Conservation (phyloP, 53 echinoderm and acorn worm species). For the Zoroaster sp. region DNA sequence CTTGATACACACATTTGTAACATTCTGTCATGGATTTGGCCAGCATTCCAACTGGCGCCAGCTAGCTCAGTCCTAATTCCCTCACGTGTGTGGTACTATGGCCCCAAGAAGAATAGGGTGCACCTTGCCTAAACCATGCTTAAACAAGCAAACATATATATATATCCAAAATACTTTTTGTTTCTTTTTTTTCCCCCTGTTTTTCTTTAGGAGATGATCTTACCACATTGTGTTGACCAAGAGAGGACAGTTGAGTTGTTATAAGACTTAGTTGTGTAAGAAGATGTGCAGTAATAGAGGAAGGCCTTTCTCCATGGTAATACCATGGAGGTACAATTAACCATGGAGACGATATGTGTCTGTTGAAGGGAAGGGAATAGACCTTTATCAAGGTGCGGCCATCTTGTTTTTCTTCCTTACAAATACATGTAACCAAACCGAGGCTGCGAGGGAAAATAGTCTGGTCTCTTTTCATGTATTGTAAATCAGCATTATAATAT, state of each 20-base stretch:
- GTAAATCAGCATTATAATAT: too few species aligned
- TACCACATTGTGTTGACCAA: neutral
- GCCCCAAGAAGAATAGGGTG: conserved; percentile 38
- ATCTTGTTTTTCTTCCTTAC: too few species aligned
- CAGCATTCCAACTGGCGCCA: conserved; percentile 50
- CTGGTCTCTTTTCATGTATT: too few species aligned
- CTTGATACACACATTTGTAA: conserved; percentile 4
- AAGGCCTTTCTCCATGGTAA: too few species aligned
- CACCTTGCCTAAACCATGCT: conserved; percentile 4
- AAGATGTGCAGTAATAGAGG: too few species aligned
- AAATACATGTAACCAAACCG: too few species aligned
- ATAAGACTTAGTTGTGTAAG: neutral
- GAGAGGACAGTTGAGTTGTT: neutral
- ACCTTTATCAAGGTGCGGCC: too few species aligned
- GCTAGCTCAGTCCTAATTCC: conserved; percentile 28
- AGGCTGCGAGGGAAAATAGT: too few species aligned
- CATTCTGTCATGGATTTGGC: conserved; percentile 13
- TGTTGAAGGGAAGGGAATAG: too few species aligned
- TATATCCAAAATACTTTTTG: neutral
- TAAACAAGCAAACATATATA: neutral
- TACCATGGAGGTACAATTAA: too few species aligned
- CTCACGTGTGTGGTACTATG: conserved; percentile 31
- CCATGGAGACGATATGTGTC: too few species aligned
- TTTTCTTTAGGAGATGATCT: neutral
- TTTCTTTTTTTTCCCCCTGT: neutral